Conservation (phyloP, 2,888 invertebrate genomes). For the Papilio gigon region DNA sequence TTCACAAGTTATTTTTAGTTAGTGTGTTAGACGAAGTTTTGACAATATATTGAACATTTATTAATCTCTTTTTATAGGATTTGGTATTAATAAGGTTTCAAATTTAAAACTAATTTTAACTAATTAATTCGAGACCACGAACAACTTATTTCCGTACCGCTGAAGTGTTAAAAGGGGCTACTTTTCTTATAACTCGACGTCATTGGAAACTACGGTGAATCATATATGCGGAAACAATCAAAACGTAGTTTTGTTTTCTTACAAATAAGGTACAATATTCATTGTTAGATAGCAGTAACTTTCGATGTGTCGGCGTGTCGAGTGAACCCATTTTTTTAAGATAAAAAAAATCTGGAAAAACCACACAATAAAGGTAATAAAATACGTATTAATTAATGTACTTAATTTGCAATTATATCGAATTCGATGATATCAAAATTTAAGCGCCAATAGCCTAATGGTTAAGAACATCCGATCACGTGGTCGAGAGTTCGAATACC, state of each 20-base stretch:
- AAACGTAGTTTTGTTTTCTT: constrained; percentile 5
- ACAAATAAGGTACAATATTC: constrained; percentile 4
- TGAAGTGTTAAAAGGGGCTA: constrained; percentile 28
- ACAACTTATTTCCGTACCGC: constrained; percentile 24
- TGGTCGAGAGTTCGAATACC: no score
- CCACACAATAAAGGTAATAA: not conserved
- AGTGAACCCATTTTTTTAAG: constrained; percentile 13
- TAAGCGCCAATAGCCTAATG: no score
- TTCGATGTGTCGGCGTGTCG: not conserved
- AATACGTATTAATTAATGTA: not conserved
- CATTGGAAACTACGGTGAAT: constrained; percentile 39
- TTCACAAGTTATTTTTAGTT: no score
- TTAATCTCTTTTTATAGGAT: no score
- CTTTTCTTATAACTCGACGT: constrained; percentile 33
- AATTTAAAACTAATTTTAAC: no score
- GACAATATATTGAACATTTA: no score
- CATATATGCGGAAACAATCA: not conserved
- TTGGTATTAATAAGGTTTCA: no score
- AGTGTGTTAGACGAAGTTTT: no score
- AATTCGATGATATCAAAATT: no score
- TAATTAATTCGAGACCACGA: constrained; percentile 26
- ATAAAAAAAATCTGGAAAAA: constrained; percentile 22
- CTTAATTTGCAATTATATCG: no score
- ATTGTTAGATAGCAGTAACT: not conserved
- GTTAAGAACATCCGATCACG: no score